Evolutionary conservation across 2,888 invertebrate genomes (phyloP).

Genomic region (Ornithoptera priamus): DNA sequence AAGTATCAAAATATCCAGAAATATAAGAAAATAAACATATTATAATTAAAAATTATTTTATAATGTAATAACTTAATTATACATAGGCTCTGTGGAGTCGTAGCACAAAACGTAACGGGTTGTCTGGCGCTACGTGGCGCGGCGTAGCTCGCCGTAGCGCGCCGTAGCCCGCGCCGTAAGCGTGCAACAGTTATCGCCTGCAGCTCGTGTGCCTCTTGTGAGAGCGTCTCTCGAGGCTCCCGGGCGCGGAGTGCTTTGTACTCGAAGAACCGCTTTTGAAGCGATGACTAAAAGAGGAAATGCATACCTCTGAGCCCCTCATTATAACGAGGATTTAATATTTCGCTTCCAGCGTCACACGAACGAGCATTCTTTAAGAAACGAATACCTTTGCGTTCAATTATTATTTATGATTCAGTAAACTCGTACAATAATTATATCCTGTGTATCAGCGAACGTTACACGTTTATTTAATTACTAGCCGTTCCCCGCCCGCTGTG

Average conservation of each 20-base stretch:
- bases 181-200: slow-evolving; percentile 20
- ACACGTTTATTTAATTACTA: too few relatives aligned
- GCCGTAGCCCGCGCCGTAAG: neutral
- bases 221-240: slow-evolving; percentile 12
- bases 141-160: neutral
- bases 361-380: slow-evolving; percentile 9
- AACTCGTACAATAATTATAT: too few relatives aligned
- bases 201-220: slow-evolving; percentile 7
- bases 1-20: too few relatives aligned
- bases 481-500: too few relatives aligned
- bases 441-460: too few relatives aligned
- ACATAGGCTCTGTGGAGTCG: neutral
- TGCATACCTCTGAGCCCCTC: slow-evolving; percentile 26
- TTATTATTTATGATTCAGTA: too few relatives aligned
- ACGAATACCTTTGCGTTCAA: slow-evolving; percentile 6
- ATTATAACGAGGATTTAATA: slow-evolving; percentile 27
- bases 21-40: too few relatives aligned
- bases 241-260: slow-evolving; percentile 22
- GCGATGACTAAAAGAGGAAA: slow-evolving; percentile 23
- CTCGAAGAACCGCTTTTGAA: slow-evolving; percentile 17
- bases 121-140: neutral
- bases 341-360: slow-evolving; percentile 20
- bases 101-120: neutral
- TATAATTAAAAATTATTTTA: too few relatives aligned
- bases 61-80: too few relatives aligned